phyloP scores from a whole-genome alignment of 1,140 invertebrate genomes.

The Brachionus manjavacas region DNA sequence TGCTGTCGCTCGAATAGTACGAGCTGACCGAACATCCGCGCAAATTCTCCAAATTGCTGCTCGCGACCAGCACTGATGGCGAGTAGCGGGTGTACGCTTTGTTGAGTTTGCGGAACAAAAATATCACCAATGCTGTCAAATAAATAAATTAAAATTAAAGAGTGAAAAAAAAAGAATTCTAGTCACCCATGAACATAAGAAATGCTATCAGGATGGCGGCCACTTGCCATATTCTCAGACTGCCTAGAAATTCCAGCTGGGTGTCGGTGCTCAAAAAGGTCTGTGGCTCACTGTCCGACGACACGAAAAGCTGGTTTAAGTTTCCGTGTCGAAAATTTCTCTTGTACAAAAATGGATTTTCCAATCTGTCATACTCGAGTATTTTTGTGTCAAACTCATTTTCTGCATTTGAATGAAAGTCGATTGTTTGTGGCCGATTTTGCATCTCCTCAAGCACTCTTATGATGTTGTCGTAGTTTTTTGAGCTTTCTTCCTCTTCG shows the following conservation, averaged over 20 bases:
- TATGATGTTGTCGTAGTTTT: neutral
- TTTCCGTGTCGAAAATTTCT: neutral
- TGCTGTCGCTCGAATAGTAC: slow-evolving; percentile 9
- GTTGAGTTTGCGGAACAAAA: neutral
- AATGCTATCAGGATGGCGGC: slow-evolving; percentile 20
- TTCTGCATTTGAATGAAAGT: neutral
- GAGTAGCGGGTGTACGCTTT: neutral
- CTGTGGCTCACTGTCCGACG: neutral
- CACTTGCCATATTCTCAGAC: slow-evolving; percentile 21
- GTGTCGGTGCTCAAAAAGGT: slow-evolving; percentile 10
- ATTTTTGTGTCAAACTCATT: neutral
- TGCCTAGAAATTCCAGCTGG: slow-evolving; percentile 3
- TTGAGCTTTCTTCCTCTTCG: neutral
- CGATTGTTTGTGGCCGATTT: neutral
- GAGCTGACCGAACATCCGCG: neutral
- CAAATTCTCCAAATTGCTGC: neutral
- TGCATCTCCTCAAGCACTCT: neutral
- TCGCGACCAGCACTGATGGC: neutral
- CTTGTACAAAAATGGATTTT: slow-evolving; percentile 26
- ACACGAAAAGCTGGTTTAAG: neutral
- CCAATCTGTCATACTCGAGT: neutral
- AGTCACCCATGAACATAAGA: slow-evolving; percentile 30
- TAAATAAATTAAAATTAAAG: neutral
- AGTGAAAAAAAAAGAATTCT: neutral
- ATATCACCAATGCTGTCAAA: neutral